Percentiles rank a stretch among this genome's conserved stretches.
Conservation (phyloP, 2,113 vertebrate genomes). For the Myanophis thanlyinensis region DNA sequence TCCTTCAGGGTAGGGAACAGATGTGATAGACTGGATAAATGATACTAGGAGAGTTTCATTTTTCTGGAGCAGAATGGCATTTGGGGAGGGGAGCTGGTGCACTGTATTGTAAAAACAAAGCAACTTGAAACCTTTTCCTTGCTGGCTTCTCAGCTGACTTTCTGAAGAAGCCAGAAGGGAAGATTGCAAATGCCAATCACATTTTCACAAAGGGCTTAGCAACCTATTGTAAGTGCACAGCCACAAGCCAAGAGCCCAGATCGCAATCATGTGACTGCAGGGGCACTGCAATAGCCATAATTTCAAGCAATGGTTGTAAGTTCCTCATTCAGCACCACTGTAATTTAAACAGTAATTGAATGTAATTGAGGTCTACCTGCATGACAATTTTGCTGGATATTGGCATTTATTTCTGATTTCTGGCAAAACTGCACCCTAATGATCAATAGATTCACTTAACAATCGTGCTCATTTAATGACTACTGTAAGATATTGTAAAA, state of each 20-base stretch:
- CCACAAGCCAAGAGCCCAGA: neutral
- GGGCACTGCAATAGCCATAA: neutral
- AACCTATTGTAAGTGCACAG: neutral
- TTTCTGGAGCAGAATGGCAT: neutral
- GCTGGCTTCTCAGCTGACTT: neutral
- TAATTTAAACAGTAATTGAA: neutral
- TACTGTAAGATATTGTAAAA: neutral
- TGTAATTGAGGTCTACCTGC: neutral
- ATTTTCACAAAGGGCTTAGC: neutral
- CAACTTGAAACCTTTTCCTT: neutral
- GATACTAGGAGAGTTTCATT: neutral
- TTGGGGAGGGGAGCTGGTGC: neutral
- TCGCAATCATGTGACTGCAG: neutral
- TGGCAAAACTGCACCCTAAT: neutral
- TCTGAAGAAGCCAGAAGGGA: neutral
- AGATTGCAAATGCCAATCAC: neutral
- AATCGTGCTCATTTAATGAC: neutral
- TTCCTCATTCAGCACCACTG: neutral
- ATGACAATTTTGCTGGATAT: neutral
- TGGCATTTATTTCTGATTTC: neutral
- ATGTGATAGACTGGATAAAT: neutral
- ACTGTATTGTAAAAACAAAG: neutral
- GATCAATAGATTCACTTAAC: neutral
- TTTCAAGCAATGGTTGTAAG: neutral
- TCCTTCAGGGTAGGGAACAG: neutral